phyloP scores from a whole-genome alignment of 2,888 invertebrate genomes.

The Byasa hedistus region DNA sequence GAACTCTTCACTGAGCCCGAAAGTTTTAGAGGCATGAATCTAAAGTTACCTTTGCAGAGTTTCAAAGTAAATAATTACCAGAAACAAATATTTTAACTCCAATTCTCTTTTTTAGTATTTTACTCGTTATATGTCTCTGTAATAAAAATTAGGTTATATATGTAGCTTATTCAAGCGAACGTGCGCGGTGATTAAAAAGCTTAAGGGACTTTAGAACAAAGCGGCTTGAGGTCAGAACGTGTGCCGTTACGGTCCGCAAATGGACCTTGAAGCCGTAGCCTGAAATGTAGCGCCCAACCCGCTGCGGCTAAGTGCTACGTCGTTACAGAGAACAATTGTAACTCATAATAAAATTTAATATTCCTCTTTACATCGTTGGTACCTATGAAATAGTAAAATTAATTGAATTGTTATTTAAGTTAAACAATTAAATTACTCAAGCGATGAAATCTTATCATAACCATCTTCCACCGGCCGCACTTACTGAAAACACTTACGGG shows the following conservation, averaged over 20 bases:
- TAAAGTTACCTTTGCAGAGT: too few species aligned
- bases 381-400: too few species aligned
- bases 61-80: too few species aligned
- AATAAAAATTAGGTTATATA: slow-evolving; percentile 14
- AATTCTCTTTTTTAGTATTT: background rate
- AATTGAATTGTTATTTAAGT: too few species aligned
- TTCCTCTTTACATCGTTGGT: slow-evolving; percentile 34
- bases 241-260: slow-evolving; percentile 30
- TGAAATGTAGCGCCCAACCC: slow-evolving; percentile 42
- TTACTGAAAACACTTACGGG: too few species aligned
- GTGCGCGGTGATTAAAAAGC: slow-evolving; percentile 8
- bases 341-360: slow-evolving; percentile 61
- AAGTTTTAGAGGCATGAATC: too few species aligned
- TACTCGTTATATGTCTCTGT: background rate
- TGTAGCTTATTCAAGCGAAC: slow-evolving; percentile 13
- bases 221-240: slow-evolving; percentile 14
- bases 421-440: too few species aligned
- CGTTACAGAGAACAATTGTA: slow-evolving; percentile 40
- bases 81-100: too few species aligned
- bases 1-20: too few species aligned
- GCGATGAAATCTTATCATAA: too few species aligned
- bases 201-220: slow-evolving; percentile 6
- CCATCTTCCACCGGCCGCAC: too few species aligned
- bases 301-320: slow-evolving; percentile 21
- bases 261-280: slow-evolving; percentile 48